Evolutionary conservation across 2,797 vertebrate genomes (phyloP).

Genomic region (Cynopterus sphinx): DNA sequence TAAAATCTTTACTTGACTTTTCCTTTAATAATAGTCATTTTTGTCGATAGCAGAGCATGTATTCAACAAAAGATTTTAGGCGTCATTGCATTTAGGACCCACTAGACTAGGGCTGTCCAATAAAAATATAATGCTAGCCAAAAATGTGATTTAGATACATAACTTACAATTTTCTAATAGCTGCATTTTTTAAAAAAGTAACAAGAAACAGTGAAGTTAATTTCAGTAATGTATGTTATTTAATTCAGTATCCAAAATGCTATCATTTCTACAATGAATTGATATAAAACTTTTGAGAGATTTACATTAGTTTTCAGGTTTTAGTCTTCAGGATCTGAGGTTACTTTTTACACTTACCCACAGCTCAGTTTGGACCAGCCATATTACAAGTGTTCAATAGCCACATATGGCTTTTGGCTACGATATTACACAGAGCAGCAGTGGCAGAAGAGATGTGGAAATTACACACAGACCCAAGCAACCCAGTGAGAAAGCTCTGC

Average conservation of each 20-base stretch:
- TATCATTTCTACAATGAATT: background rate
- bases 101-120: accelerated
- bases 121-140: background rate
- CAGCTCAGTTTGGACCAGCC: background rate
- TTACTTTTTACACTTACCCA: background rate
- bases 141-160: background rate
- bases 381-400: accelerated
- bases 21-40: background rate
- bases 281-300: background rate
- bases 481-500: background rate
- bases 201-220: background rate
- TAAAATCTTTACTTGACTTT: background rate
- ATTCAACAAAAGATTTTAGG: background rate
- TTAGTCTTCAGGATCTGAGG: background rate
- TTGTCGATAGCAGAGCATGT: background rate
- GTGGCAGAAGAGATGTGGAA: background rate
- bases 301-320: background rate
- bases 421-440: background rate
- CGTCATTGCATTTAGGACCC: background rate
- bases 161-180: background rate
- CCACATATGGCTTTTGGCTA: background rate
- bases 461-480: background rate
- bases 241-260: background rate
- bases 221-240: background rate
- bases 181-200: background rate